Base-by-base conservation (phyloP, 2,888 invertebrate species). In the Lacanobia oleracea region DNA sequence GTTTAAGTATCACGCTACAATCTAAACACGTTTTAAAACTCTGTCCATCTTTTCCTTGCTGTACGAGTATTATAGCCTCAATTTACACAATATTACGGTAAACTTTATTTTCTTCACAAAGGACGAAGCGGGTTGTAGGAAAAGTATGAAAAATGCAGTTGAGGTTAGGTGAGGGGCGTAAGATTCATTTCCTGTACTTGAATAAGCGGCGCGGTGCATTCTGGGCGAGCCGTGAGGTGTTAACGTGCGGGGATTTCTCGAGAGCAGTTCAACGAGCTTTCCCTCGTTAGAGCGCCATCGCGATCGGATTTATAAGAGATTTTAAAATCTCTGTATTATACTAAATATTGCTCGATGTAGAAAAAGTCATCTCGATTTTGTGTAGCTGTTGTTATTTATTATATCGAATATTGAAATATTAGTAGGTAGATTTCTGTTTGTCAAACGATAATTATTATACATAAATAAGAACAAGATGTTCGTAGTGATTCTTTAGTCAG, bases 131-230 rank as follows among this genome's bases (percentile, higher is more conserved):
- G 77, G 62, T 80, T 79, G 77, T 50, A 64, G 37, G 63, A 65
- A 63, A 67, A 66, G 45, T 88, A 85, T 87, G 86, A 82, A 88
- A 86, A 85, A 86, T 87, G 82, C 84, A 87, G 83, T 83, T 75
- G 60, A 79, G 77, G 73, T 82, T 43, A 71, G 73, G 70, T 61
- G 66, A 66, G 64, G 67, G 54, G 65, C 50, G 21, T 62, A 65
- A 72, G 71, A 78, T 81, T 86, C 84, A 88, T 87, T 88, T 88
- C 86, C 86, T 81, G 80, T 80, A 70, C 67, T 78, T 83, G 82
- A 85, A 86, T 79, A 84, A 86, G 79, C 70, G 79, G 77, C 67
- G 73, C 73, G 69, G 61, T 79, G 82, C 79, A 79, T 86, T 83
- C 75, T 82, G 67, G 66, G 66, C 75, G 73, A 56, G 73, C 76